phyloP scores from a whole-genome alignment of 2,888 invertebrate genomes.

The Mythimna loreyi region DNA sequence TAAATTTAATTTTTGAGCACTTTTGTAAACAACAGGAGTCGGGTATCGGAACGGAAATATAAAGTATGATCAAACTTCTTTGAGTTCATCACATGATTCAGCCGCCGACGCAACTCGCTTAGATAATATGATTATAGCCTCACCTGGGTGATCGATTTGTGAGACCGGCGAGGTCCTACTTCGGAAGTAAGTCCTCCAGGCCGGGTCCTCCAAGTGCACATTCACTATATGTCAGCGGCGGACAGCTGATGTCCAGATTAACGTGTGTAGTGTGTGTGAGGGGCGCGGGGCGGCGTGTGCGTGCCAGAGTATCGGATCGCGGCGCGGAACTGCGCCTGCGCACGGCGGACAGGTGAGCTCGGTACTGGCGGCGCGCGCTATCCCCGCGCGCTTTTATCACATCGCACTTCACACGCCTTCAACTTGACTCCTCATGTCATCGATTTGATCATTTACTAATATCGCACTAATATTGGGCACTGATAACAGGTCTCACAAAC shows the following conservation, averaged over 20 bases:
- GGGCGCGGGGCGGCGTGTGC: slow-evolving; percentile 74
- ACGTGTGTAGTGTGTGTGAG: slow-evolving; percentile 69
- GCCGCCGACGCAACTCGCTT: slow-evolving; percentile 62
- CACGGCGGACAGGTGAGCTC: slow-evolving; percentile 78
- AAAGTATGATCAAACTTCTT: slow-evolving; percentile 49
- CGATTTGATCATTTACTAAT: slow-evolving; percentile 52
- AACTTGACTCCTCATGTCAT: slow-evolving; percentile 83
- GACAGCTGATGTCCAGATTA: slow-evolving; percentile 72
- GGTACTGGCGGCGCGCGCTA: slow-evolving; percentile 87
- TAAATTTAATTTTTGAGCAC: slow-evolving; percentile 7
- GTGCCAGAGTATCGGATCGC: slow-evolving; percentile 61
- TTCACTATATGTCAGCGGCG: slow-evolving; percentile 78
- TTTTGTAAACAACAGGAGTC: slow-evolving; percentile 3
- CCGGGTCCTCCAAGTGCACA: slow-evolving; percentile 75
- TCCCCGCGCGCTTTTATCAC: slow-evolving; percentile 85
- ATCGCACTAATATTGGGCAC: slow-evolving; percentile 32
- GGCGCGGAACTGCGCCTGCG: slow-evolving; percentile 79
- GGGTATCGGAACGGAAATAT: slow-evolving; percentile 3
- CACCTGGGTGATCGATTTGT: slow-evolving; percentile 77
- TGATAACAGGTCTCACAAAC: slow-evolving; percentile 12
- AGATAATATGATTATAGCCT: slow-evolving; percentile 67
- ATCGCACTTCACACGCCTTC: slow-evolving; percentile 85
- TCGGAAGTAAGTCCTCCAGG: slow-evolving; percentile 72
- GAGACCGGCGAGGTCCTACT: slow-evolving; percentile 69
- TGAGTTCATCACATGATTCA: slow-evolving; percentile 80